Percentiles rank a stretch among this genome's conserved stretches.
phyloP scores from a whole-genome alignment of 2,113 vertebrate genomes.

The Marmota monax region DNA sequence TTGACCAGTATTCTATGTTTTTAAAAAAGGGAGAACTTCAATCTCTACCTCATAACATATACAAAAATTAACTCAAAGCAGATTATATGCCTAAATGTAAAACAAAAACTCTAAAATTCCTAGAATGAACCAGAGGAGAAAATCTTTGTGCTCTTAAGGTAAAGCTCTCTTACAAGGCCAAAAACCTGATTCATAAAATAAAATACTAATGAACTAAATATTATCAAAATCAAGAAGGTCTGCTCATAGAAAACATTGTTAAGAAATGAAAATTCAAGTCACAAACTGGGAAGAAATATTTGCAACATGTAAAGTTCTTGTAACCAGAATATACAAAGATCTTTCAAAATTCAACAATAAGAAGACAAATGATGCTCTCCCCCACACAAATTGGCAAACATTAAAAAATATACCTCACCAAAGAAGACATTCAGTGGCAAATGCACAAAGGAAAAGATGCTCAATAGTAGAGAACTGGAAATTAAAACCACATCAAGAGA shows the following conservation, averaged over 20 bases:
- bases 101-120: neutral
- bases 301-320: neutral
- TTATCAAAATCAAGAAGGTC: constrained; percentile 6
- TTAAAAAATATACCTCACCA: neutral
- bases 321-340: constrained; percentile 23
- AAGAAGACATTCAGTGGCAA: neutral
- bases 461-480: neutral
- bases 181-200: neutral
- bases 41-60: neutral
- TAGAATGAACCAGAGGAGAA: neutral
- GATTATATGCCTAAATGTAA: neutral
- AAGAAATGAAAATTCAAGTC: neutral
- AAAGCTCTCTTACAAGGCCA: neutral
- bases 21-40: neutral
- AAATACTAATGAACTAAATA: neutral
- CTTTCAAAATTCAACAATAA: constrained; percentile 13
- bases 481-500: neutral
- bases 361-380: neutral
- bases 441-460: neutral
- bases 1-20: neutral
- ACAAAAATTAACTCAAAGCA: neutral
- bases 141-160: neutral
- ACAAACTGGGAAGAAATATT: neutral
- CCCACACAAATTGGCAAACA: neutral
- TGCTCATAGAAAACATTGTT: neutral